phyloP scores from a whole-genome alignment of 1,140 invertebrate species.

The Pinna nobilis region DNA sequence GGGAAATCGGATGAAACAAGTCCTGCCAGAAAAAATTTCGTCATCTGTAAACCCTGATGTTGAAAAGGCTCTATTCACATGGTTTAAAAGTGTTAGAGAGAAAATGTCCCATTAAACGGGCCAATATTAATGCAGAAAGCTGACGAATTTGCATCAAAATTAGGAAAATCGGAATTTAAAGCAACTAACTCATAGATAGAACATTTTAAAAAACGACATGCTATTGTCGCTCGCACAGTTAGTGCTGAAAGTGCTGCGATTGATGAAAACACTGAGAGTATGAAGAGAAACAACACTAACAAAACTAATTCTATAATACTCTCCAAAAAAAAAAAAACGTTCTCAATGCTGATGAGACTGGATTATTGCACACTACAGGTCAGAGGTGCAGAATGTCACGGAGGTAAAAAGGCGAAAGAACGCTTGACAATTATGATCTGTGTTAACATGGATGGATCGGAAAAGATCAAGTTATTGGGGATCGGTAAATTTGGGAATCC shows the following conservation, averaged over 20 bases:
- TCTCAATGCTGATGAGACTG: not conserved
- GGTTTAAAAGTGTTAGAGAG: no score
- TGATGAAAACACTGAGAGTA: not conserved
- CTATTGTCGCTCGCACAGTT: not conserved
- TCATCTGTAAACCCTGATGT: no score
- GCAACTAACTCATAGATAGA: not conserved
- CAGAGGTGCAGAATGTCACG: not conserved
- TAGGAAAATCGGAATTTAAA: no score
- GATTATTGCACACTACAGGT: not conserved
- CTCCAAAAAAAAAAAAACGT: not conserved
- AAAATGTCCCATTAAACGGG: no score
- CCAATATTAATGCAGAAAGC: no score
- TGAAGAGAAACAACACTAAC: not conserved
- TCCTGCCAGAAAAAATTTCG: no score
- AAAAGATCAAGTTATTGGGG: not conserved
- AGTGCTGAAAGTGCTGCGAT: not conserved
- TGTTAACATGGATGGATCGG: conserved; percentile 2
- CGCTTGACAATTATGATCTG: not conserved
- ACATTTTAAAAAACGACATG: not conserved
- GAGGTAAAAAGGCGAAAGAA: not conserved
- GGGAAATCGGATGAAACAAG: no score
- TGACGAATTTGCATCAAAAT: no score
- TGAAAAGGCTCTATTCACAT: no score
- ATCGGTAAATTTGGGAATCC: conserved; percentile 8
- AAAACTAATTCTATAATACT: not conserved